These are phyloP conservation scores for Muscicapa comitata DNA, from an alignment of 2,797 vertebrate species.

Conservation along the genomic window DNA sequence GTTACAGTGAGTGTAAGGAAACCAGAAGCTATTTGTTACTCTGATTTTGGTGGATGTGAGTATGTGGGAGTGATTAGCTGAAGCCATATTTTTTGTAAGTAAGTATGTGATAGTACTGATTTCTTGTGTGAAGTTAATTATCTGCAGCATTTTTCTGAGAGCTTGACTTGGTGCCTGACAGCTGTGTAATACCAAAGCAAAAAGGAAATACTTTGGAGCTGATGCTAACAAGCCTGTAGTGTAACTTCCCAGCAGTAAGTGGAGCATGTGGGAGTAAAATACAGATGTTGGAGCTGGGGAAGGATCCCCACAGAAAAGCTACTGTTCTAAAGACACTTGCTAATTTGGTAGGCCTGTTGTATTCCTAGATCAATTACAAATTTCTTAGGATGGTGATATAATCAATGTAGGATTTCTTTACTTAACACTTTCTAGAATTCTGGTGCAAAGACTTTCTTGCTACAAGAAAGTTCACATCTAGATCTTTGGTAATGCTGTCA, in stretches of 20 bases:
- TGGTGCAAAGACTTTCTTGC: not conserved
- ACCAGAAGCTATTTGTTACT: not conserved
- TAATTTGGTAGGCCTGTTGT: not conserved
- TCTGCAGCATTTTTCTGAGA: not conserved
- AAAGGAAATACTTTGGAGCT: not conserved
- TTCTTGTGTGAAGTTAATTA: not conserved
- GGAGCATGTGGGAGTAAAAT: not conserved
- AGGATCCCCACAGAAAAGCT: not conserved
- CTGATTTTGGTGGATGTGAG: not conserved
- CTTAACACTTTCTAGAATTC: not conserved
- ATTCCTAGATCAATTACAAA: not conserved
- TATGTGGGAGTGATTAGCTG: not conserved
- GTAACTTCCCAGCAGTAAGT: not conserved
- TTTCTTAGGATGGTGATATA: not conserved
- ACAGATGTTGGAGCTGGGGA: not conserved
- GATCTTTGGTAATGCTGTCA: not conserved
- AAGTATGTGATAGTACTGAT: not conserved
- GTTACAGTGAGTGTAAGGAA: not conserved
- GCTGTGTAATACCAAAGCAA: not conserved
- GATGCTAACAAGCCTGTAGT: not conserved
- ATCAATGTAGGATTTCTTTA: not conserved
- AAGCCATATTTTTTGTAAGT: not conserved
- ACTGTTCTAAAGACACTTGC: not conserved
- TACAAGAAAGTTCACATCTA: not conserved
- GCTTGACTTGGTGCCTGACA: not conserved